A percentile compares a stretch with the other conserved stretches of the same genome.
Evolutionary conservation across 1,140 invertebrate genomes (phyloP).

Genomic region (Amphibalanus amphitrite): DNA sequence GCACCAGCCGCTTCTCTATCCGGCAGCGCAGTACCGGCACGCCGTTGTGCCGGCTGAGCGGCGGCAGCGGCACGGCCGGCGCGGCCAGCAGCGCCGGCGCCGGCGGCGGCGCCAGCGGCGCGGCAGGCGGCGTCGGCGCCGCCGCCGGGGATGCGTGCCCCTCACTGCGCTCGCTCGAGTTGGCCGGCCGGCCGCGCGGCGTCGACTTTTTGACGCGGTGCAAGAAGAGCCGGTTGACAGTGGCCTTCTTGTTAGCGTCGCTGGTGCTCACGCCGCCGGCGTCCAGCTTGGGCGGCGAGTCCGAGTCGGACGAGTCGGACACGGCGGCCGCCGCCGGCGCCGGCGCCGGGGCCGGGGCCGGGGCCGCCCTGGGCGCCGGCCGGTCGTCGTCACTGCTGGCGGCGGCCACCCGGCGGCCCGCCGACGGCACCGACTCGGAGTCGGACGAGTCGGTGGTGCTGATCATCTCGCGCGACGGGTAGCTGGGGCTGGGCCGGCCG

Average conservation of each 20-base stretch:
- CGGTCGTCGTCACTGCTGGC: not conserved
- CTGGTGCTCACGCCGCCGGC: not conserved
- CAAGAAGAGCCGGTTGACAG: not conserved
- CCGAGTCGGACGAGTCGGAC: not conserved
- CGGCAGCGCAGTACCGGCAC: constrained; percentile 2
- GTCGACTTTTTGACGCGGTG: not conserved
- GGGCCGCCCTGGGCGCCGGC: too few relatives aligned
- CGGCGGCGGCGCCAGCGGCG: too few relatives aligned
- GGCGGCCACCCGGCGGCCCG: too few relatives aligned
- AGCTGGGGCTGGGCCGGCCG: not conserved
- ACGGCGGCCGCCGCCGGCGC: too few relatives aligned
- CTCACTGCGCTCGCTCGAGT: not conserved
- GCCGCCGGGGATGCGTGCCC: not conserved
- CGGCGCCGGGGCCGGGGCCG: too few relatives aligned
- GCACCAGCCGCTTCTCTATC: not conserved
- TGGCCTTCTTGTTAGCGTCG: constrained; percentile 1
- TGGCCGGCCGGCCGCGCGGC: not conserved
- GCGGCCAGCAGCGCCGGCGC: too few relatives aligned
- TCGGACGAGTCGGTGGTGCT: not conserved
- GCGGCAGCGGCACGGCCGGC: not conserved
- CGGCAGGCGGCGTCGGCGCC: too few relatives aligned
- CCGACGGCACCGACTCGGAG: too few relatives aligned
- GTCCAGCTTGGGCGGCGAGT: constrained; percentile 3
- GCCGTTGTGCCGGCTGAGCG: not conserved
- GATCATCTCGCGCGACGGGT: not conserved